phyloP scores from a whole-genome alignment of 2,888 invertebrate species.

The Globia sparganii region DNA sequence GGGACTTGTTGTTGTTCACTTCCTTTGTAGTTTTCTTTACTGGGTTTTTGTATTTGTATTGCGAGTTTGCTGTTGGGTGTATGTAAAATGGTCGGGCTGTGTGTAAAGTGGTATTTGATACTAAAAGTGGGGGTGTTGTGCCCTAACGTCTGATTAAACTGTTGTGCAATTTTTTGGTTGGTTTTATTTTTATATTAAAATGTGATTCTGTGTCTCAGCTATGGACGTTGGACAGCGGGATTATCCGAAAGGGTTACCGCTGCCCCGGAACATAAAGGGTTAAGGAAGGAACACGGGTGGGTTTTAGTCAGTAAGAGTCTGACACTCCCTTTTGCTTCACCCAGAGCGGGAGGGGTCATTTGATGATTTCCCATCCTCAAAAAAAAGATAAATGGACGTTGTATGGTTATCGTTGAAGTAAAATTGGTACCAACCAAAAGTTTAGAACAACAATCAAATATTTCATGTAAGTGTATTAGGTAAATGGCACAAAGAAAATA shows the following conservation, averaged over 20 bases:
- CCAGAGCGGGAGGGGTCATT: no score
- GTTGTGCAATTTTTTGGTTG: neutral
- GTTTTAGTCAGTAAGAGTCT: no score
- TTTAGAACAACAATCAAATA: no score
- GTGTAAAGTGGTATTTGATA: neutral
- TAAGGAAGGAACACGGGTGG: no score
- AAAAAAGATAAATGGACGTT: no score
- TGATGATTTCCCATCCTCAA: no score
- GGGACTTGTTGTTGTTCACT: constrained; percentile 33
- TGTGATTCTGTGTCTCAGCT: no score
- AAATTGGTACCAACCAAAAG: no score
- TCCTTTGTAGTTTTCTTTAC: constrained; percentile 33
- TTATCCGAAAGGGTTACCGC: no score
- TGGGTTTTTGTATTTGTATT: constrained; percentile 33
- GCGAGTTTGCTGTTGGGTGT: neutral
- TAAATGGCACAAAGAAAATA: neutral
- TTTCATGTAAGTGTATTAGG: neutral
- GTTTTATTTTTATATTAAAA: neutral
- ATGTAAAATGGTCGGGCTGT: neutral
- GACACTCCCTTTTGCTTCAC: no score
- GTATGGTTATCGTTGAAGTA: neutral
- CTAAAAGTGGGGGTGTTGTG: neutral
- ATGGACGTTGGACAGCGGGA: no score
- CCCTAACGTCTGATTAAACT: neutral
- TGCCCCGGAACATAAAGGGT: no score